Evolutionary conservation across 2,888 invertebrate species (phyloP), one percentile per base, ranked within the genome.

Genomic region (Dromius quadrimaculatus): DNA sequence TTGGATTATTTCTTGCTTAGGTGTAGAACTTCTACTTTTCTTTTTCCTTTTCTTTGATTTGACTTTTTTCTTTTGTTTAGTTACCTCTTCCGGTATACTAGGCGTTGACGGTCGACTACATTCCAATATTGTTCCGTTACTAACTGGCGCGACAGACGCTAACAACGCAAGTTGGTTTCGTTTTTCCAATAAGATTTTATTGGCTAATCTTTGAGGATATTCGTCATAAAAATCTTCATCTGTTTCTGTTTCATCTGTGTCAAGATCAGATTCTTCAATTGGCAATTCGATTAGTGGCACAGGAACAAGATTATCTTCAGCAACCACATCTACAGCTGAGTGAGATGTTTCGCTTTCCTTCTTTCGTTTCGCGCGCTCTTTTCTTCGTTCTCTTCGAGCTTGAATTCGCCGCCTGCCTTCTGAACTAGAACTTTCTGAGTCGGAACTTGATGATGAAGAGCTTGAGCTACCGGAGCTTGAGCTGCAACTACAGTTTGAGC

Each of bases 151-250:
- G 4, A 88, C 85, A 1, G 88, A 86, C 1, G 90, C 88, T 23
- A 88, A 80, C 61, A 87, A 82, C 78, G 91, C 80, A 64, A 91
- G 79, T 74, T 90, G 89, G 75, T 89, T 90, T 2, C 92, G 87
- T 79, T 93, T 93, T 77, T 93, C 92, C 8, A 89, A 89, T 54
- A 92, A 80, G 64, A 92, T 76, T 79, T 92, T 91, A 74, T 87
- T 90, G 1, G 91, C 92, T 72, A 91, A 81, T 76, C 86, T 86
- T 76, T 93, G 92, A 0, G 94, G 94, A 81, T 93, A 88, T 76
- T 92, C 88, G 79, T 94, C 94, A 79, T 94, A 94, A 81, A 94
- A 94, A 75, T 94, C 94, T 83, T 94, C 94, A 80, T 94, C 94
- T 0, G 93, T 93, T 73, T 92, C 92, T 57, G 92, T 91, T 81